These are phyloP conservation scores for Tyto alba DNA, from an alignment of 2,113 vertebrate species.

Conservation along the genomic window DNA sequence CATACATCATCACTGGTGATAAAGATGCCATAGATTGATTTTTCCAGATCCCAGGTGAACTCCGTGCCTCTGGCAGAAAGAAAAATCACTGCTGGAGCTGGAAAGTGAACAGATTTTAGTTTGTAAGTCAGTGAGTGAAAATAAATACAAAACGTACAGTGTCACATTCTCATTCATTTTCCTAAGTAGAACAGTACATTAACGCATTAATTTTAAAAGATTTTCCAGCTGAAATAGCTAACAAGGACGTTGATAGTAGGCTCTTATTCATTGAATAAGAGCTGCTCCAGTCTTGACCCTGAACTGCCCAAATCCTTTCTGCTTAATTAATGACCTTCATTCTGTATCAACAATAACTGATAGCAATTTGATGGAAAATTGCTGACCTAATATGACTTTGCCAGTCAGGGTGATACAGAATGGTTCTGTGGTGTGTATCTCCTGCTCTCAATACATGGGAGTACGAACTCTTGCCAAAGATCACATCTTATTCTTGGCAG, in stretches of 20 bases:
- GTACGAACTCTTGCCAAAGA: neutral
- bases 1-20: neutral
- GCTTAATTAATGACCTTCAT: constrained; percentile 21
- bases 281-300: neutral
- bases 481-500: neutral
- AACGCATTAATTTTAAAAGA: neutral
- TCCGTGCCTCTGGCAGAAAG: neutral
- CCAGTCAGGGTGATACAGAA: constrained; percentile 7
- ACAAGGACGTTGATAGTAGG: neutral
- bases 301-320: constrained; percentile 8
- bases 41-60: constrained; percentile 10
- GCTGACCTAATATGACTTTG: neutral
- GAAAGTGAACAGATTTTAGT: constrained; percentile 9
- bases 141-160: neutral
- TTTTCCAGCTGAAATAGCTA: constrained; percentile 6
- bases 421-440: neutral
- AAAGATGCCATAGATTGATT: neutral
- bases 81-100: neutral
- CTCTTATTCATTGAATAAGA: neutral
- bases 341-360: constrained; percentile 16
- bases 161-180: neutral
- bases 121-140: neutral
- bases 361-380: constrained; percentile 24
- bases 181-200: neutral
- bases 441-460: neutral